A percentile compares a stretch with the other conserved stretches of the same genome.
phyloP scores from a whole-genome alignment of 2,888 invertebrate genomes.

The Sphaeridia pumilis region DNA sequence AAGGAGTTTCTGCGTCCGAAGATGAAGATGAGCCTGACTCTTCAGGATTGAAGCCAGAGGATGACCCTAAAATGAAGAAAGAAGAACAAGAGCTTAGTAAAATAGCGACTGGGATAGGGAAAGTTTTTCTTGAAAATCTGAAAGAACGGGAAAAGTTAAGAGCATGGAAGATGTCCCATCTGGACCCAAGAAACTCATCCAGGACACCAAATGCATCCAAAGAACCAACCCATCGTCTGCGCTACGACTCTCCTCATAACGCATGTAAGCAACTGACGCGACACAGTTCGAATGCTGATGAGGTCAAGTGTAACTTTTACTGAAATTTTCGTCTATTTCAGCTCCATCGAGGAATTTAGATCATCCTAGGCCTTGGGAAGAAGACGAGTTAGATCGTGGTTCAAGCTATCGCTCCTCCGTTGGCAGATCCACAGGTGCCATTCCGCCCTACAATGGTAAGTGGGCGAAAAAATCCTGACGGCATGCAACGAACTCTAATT shows the following conservation, averaged over 20 bases:
- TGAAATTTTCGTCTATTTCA: slow-evolving; percentile 37
- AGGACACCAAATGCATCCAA: slow-evolving; percentile 85
- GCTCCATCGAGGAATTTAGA: slow-evolving; percentile 88
- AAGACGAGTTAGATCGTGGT: slow-evolving; percentile 58
- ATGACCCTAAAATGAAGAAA: slow-evolving; percentile 45
- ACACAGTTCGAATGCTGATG: background rate
- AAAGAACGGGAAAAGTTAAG: slow-evolving; percentile 83
- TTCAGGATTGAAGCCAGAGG: slow-evolving; percentile 36
- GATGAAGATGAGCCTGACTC: slow-evolving; percentile 70
- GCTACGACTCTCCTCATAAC: slow-evolving; percentile 95
- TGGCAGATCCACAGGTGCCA: slow-evolving; percentile 56
- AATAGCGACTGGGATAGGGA: slow-evolving; percentile 84
- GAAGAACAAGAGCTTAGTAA: slow-evolving; percentile 86
- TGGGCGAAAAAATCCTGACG: background rate
- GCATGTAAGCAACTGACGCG: slow-evolving; percentile 56
- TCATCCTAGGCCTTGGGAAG: slow-evolving; percentile 70
- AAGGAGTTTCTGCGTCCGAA: slow-evolving; percentile 71
- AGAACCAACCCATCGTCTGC: slow-evolving; percentile 72
- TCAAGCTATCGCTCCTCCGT: slow-evolving; percentile 62
- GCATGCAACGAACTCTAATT: background rate
- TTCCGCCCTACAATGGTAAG: slow-evolving; percentile 75
- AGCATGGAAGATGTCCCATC: slow-evolving; percentile 73
- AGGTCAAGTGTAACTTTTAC: background rate
- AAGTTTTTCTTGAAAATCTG: slow-evolving; percentile 84
- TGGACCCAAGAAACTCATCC: slow-evolving; percentile 95